Conservation (phyloP, 1,140 invertebrate species). For the Caerostris darwini region DNA sequence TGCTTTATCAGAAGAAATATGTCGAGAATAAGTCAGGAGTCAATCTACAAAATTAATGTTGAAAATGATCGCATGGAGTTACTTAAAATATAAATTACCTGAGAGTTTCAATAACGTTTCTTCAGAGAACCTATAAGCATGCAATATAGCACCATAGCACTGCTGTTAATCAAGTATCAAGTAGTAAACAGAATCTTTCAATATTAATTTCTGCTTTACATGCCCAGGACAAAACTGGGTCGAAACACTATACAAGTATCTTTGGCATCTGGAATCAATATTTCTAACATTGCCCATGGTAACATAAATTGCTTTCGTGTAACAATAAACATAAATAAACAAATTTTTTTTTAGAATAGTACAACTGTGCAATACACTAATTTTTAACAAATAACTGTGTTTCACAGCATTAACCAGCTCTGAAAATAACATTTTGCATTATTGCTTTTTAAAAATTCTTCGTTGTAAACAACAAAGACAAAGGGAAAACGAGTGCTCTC, state of each 20-base stretch:
- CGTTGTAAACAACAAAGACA: conserved; percentile 60
- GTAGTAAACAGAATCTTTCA: conserved; percentile 58
- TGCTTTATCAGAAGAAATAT: conserved; percentile 10
- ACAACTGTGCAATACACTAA: conserved; percentile 41
- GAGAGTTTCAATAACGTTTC: conserved; percentile 27
- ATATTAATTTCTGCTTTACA: conserved; percentile 40
- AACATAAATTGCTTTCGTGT: conserved; percentile 17
- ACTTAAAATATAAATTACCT: conserved; percentile 68
- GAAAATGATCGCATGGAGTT: not conserved
- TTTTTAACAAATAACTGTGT: conserved; percentile 62
- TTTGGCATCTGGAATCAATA: conserved; percentile 74
- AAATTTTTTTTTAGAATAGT: not conserved
- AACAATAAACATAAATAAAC: conserved; percentile 47
- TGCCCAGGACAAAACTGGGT: not conserved
- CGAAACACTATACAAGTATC: conserved; percentile 63
- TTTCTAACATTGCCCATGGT: not conserved
- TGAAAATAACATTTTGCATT: conserved; percentile 69
- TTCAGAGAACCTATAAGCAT: conserved; percentile 31
- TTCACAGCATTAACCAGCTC: conserved; percentile 61
- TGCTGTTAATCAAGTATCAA: conserved; percentile 42
- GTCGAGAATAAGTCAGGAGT: not conserved
- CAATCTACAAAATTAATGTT: not conserved
- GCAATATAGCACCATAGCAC: conserved; percentile 66
- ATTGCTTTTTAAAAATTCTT: conserved; percentile 72
- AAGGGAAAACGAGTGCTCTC: conserved; percentile 30